Evolutionary conservation across 2,888 invertebrate genomes (phyloP).

Genomic region (Actias luna): DNA sequence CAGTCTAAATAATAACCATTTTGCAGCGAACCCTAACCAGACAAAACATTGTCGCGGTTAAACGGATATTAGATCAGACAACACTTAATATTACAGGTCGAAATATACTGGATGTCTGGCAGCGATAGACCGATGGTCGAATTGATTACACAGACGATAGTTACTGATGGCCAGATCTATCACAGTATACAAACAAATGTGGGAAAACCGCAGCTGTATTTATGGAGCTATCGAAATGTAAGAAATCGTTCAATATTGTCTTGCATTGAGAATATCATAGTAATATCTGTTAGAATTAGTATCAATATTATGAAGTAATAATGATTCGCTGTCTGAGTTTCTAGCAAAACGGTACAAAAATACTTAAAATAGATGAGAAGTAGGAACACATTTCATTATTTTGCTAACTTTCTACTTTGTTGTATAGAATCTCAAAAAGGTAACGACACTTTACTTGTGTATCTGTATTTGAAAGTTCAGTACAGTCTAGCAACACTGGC

Average conservation of each 20-base stretch:
- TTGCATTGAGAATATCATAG: background rate
- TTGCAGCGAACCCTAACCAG: conserved; percentile 3
- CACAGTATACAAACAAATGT: conserved; percentile 38
- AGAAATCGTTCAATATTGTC: conserved; percentile 4
- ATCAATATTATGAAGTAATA: no score
- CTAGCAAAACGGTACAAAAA: no score
- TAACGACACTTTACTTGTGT: no score
- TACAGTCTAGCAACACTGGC: no score
- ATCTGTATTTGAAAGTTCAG: no score
- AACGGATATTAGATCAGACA: background rate
- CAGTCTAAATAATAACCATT: conserved; percentile 8
- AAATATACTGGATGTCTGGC: conserved; percentile 16
- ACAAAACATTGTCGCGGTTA: conserved; percentile 4
- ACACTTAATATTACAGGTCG: conserved; percentile 16
- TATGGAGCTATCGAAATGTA: conserved; percentile 20
- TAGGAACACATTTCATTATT: no score
- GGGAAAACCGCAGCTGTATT: conserved; percentile 31
- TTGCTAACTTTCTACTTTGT: no score
- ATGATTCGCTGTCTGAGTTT: no score
- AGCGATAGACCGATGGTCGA: conserved; percentile 29
- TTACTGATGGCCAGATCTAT: conserved; percentile 38
- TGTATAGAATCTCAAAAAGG: no score
- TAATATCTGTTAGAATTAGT: no score
- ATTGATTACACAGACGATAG: conserved; percentile 41
- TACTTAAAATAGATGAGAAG: no score